phyloP scores from a whole-genome alignment of 2,888 invertebrate species.

The Eilema caniola region DNA sequence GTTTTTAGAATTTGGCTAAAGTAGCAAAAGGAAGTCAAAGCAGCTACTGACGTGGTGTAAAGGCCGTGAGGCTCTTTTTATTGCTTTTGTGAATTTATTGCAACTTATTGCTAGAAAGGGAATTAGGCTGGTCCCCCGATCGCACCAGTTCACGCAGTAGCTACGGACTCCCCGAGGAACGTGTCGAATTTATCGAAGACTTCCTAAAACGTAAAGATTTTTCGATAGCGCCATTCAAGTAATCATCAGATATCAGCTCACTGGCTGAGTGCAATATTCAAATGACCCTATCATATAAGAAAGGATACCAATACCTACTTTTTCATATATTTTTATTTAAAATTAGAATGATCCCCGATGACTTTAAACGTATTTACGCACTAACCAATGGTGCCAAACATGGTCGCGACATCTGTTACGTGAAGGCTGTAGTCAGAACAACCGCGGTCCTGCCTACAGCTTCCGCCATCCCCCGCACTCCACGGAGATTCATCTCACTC shows the following conservation, averaged over 20 bases:
- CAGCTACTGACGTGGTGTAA: neutral
- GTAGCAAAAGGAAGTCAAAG: neutral
- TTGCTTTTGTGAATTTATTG: neutral
- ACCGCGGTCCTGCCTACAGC: neutral
- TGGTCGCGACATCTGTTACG: neutral
- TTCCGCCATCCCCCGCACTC: neutral
- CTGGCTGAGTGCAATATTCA: neutral
- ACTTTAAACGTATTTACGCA: neutral
- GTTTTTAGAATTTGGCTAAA: neutral
- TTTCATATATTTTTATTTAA: neutral
- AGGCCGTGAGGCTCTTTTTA: neutral
- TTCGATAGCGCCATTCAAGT: neutral
- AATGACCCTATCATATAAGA: neutral
- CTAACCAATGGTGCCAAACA: too few species aligned
- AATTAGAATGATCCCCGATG: neutral
- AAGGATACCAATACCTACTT: neutral
- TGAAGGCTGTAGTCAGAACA: too few species aligned
- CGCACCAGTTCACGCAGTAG: conserved; percentile 5
- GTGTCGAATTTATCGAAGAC: neutral
- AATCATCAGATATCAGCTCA: neutral
- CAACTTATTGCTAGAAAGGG: neutral
- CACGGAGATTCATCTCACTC: neutral
- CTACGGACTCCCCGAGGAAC: neutral
- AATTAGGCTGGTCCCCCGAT: neutral
- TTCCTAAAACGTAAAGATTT: neutral